phyloP scores from a whole-genome alignment of 2,888 invertebrate genomes.

The Polydesmus complanatus region DNA sequence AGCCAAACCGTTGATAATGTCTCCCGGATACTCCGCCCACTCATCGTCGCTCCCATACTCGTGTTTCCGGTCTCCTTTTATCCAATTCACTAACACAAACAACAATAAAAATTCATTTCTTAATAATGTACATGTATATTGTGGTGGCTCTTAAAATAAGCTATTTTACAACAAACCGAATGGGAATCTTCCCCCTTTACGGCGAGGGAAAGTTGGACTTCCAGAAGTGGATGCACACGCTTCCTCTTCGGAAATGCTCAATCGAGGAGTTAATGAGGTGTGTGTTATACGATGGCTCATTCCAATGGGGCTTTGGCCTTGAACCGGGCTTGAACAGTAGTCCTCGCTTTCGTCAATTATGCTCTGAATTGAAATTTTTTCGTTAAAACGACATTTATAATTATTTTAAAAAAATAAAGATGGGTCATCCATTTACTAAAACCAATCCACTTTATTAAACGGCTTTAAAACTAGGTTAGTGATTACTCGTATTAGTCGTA shows the following conservation, averaged over 20 bases:
- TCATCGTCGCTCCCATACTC: slow-evolving; percentile 20
- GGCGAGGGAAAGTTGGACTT: slow-evolving; percentile 20
- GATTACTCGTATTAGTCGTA: too few species aligned
- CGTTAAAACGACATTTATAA: too few species aligned
- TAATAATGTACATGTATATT: too few species aligned
- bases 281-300: slow-evolving; percentile 20
- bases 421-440: background rate
- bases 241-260: slow-evolving; percentile 26
- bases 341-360: slow-evolving; percentile 23
- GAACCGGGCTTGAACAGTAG: slow-evolving; percentile 22
- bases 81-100: slow-evolving; percentile 21
- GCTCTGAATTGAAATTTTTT: slow-evolving; percentile 20
- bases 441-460: background rate
- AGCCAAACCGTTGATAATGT: slow-evolving; percentile 19
- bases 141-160: background rate
- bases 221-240: slow-evolving; percentile 19
- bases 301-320: slow-evolving; percentile 20
- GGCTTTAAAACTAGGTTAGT: background rate
- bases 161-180: slow-evolving; percentile 18
- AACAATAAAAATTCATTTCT: too few species aligned
- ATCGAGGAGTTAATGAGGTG: slow-evolving; percentile 22
- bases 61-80: slow-evolving; percentile 22
- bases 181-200: slow-evolving; percentile 22
- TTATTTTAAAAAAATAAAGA: background rate
- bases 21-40: slow-evolving; percentile 19